Conservation (phyloP, 2,797 vertebrate genomes). For the Falco naumanni region DNA sequence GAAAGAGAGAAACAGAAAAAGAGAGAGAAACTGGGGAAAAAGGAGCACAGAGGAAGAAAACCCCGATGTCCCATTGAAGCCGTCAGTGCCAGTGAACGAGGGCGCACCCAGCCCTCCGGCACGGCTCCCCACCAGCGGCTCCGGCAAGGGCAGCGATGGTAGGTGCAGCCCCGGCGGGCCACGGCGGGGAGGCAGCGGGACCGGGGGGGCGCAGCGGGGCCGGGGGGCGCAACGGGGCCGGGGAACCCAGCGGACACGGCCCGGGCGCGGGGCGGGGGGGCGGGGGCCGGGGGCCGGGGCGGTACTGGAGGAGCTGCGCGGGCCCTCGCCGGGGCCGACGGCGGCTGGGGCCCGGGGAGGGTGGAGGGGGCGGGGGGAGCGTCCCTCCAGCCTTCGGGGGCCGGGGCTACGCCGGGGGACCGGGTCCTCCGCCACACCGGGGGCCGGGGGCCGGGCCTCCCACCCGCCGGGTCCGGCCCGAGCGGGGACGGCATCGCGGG, state of each 20-base stretch:
- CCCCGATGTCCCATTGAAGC: constrained; percentile 43
- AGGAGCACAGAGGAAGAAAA: background rate
- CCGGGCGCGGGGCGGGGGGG: constrained; percentile 40
- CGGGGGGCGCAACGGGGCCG: background rate
- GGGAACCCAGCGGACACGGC: background rate
- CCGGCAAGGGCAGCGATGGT: constrained; percentile 62
- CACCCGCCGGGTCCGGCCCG: background rate
- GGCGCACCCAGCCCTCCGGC: background rate
- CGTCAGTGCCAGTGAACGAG: background rate
- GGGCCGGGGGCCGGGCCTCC: too few species aligned
- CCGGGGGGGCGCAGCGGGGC: too few species aligned
- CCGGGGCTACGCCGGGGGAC: background rate
- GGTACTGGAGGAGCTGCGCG: background rate
- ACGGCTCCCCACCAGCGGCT: background rate
- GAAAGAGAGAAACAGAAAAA: background rate
- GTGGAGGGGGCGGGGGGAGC: background rate
- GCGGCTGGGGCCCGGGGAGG: background rate
- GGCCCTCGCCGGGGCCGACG: background rate
- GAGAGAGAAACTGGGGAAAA: background rate
- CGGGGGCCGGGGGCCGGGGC: too few species aligned
- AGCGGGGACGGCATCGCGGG: background rate
- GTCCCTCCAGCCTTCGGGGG: background rate
- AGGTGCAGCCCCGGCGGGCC: constrained; percentile 17
- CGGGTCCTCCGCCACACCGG: background rate
- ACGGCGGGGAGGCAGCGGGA: too few species aligned